Conservation (phyloP, 2,113 vertebrate species). For the Triplophysa siluroides region DNA sequence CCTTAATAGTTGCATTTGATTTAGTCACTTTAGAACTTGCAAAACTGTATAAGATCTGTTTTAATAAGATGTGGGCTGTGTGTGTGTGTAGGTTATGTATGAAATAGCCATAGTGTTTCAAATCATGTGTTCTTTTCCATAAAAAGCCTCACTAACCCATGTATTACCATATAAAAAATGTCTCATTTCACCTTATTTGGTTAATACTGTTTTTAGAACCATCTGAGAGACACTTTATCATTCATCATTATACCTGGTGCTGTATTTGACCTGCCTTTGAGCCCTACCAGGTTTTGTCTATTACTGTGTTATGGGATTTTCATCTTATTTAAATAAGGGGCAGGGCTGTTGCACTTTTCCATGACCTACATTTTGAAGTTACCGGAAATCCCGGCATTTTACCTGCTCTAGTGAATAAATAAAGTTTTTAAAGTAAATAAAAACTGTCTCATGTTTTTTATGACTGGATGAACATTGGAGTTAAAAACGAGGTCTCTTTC, state of each 20-base stretch:
- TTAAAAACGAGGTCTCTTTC: too few relatives aligned
- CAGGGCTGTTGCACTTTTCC: conserved; percentile 77
- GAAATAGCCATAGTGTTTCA: conserved; percentile 37
- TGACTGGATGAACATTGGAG: not conserved
- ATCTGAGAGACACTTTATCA: conserved; percentile 61
- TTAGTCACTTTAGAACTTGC: conserved; percentile 58
- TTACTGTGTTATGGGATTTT: conserved; percentile 66
- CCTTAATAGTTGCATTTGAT: conserved; percentile 52
- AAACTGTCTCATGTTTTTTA: not conserved
- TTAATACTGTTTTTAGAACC: conserved; percentile 68
- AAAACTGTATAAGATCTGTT: conserved; percentile 54
- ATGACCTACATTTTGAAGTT: conserved; percentile 71
- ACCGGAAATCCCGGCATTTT: conserved; percentile 68
- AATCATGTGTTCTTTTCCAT: conserved; percentile 37
- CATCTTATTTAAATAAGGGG: conserved; percentile 76
- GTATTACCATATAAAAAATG: conserved; percentile 44
- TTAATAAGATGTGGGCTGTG: conserved; percentile 40
- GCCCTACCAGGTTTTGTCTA: conserved; percentile 67
- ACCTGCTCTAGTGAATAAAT: conserved; percentile 77
- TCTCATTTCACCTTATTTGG: conserved; percentile 48
- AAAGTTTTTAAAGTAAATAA: conserved; percentile 67
- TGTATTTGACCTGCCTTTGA: conserved; percentile 70
- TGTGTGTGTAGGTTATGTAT: conserved; percentile 36
- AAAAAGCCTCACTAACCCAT: conserved; percentile 49
- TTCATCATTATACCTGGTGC: conserved; percentile 63